Conservation (phyloP, 2,888 invertebrate genomes). For the Marasmarcha lunaedactyla region DNA sequence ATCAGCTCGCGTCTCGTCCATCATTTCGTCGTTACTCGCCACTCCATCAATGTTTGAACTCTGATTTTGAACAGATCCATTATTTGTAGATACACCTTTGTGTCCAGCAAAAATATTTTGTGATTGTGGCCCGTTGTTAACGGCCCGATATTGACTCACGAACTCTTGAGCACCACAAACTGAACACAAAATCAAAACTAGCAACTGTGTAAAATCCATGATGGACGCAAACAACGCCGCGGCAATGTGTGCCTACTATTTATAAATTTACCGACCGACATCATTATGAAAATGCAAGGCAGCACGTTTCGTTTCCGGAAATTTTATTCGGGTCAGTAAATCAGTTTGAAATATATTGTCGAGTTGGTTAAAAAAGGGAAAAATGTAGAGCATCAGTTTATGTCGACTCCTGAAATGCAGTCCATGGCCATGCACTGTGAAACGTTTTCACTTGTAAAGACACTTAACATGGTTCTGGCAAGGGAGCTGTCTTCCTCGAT, state of each 20-base stretch:
- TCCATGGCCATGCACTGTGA: slow-evolving; percentile 60
- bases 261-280: slow-evolving; percentile 23
- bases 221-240: slow-evolving; percentile 20
- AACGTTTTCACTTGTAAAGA: slow-evolving; percentile 54
- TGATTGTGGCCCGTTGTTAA: too few relatives aligned
- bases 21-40: too few relatives aligned
- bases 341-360: not conserved
- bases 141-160: not conserved
- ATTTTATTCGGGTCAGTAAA: slow-evolving; percentile 1
- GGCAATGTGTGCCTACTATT: slow-evolving; percentile 17
- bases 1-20: too few relatives aligned
- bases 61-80: too few relatives aligned
- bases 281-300: slow-evolving; percentile 23
- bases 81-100: too few relatives aligned
- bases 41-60: too few relatives aligned
- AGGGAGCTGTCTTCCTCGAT: slow-evolving; percentile 45
- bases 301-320: slow-evolving; percentile 20
- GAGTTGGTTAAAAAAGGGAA: not conserved
- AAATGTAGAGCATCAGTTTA: slow-evolving; percentile 35
- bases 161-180: slow-evolving; percentile 1
- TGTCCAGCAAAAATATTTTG: too few relatives aligned
- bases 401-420: slow-evolving; percentile 55
- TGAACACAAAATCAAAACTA: slow-evolving; percentile 18
- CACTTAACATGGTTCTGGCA: slow-evolving; percentile 46
- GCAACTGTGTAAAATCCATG: slow-evolving; percentile 25